Conservation (phyloP, 2,888 invertebrate genomes). For the Calliphora vomitoria region DNA sequence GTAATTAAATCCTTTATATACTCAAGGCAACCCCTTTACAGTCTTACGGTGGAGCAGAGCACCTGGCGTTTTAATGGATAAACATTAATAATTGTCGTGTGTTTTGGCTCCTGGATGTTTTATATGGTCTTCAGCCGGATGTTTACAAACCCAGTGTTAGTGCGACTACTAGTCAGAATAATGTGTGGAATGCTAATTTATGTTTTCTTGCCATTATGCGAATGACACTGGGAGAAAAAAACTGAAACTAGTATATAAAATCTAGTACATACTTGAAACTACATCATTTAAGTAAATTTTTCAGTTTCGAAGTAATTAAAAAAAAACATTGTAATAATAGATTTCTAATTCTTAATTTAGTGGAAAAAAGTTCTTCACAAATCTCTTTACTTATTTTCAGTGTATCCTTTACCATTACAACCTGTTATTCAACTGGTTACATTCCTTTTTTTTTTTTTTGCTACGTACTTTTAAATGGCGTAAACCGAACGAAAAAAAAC, state of each 20-base stretch:
- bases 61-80: conserved; percentile 67
- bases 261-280: too few species aligned
- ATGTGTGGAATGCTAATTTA: conserved; percentile 13
- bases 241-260: too few species aligned
- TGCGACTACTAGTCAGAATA: not conserved
- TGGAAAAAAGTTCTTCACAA: too few species aligned
- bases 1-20: conserved; percentile 62
- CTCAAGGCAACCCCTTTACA: conserved; percentile 9
- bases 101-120: conserved; percentile 14
- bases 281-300: too few species aligned
- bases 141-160: conserved; percentile 37
- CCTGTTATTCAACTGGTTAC: conserved; percentile 21
- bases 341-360: too few species aligned
- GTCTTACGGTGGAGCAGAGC: conserved; percentile 23
- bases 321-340: too few species aligned
- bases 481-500: conserved; percentile 11
- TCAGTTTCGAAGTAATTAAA: too few species aligned
- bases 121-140: conserved; percentile 29
- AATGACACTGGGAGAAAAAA: too few species aligned
- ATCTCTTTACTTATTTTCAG: not conserved
- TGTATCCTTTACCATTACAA: not conserved
- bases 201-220: not conserved
- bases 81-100: conserved; percentile 71
- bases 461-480: not conserved
- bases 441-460: not conserved